Evolutionary conservation across 2,888 invertebrate species (phyloP).

Genomic region (Ectropis crepuscularia): DNA sequence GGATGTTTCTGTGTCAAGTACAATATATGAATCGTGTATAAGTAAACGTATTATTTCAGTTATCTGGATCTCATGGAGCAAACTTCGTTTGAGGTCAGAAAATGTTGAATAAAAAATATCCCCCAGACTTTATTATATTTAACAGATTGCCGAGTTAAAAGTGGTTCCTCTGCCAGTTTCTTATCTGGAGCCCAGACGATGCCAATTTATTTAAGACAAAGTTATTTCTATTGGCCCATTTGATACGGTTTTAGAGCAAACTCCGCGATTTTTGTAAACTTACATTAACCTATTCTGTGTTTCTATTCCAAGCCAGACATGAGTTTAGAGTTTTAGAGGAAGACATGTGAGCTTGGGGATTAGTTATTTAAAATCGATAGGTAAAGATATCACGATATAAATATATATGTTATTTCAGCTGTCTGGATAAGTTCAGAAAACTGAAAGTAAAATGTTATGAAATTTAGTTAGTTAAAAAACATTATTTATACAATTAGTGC

Average conservation of each 20-base stretch:
- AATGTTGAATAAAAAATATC: not conserved
- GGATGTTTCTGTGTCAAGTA: no score
- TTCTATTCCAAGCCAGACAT: slow-evolving; percentile 10
- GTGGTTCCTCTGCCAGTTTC: slow-evolving; percentile 1
- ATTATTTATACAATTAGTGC: no score
- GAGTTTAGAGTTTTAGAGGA: slow-evolving; percentile 1
- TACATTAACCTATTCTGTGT: slow-evolving; percentile 43
- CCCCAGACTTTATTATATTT: not conserved
- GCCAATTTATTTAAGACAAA: slow-evolving; percentile 57
- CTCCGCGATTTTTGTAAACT: slow-evolving; percentile 48
- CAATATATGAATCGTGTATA: no score
- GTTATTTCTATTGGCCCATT: slow-evolving; percentile 62
- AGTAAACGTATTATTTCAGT: no score
- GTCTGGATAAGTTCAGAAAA: not conserved
- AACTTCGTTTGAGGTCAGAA: no score
- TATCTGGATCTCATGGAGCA: no score
- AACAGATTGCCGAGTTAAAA: not conserved
- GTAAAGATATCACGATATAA: not conserved
- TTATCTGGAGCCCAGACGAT: slow-evolving; percentile 48
- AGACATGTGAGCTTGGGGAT: slow-evolving; percentile 3
- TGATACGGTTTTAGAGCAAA: slow-evolving; percentile 54
- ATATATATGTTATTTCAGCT: not conserved
- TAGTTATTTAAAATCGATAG: no score
- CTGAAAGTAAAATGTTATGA: no score
- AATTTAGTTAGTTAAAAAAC: no score